phyloP scores from a whole-genome alignment of 2,888 invertebrate species.

The Erpobdella octoculata region DNA sequence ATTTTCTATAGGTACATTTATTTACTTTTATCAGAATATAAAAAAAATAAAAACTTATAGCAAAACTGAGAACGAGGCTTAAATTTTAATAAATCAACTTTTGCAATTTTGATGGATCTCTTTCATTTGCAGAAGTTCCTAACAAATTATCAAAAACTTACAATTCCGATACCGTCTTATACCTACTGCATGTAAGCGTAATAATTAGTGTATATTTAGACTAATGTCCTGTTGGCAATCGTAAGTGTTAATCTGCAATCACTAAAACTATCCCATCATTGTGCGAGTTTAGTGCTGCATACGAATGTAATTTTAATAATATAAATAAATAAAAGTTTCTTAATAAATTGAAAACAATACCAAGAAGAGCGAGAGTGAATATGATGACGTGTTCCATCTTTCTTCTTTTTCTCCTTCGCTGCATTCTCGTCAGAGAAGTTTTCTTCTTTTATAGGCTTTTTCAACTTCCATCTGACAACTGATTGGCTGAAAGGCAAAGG shows the following conservation, averaged over 20 bases:
- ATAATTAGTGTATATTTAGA: no score
- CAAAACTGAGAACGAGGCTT: no score
- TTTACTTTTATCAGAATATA: neutral
- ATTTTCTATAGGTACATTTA: neutral
- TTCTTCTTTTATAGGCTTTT: neutral
- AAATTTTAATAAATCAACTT: no score
- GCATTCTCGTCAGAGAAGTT: neutral
- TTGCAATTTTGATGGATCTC: no score
- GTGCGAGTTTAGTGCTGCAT: no score
- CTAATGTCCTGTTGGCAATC: no score
- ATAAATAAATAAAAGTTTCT: neutral
- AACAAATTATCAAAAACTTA: no score
- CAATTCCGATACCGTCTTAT: no score
- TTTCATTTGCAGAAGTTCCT: no score
- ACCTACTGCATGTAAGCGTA: no score
- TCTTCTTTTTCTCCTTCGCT: neutral
- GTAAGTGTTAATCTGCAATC: no score
- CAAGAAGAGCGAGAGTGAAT: neutral
- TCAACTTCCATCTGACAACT: neutral
- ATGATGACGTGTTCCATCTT: neutral
- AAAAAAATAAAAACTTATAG: neutral
- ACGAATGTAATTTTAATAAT: neutral
- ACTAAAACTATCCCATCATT: no score
- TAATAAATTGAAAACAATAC: neutral
- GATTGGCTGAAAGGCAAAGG: conserved; percentile 3